These are phyloP conservation scores for Diabrotica balteata DNA, from an alignment of 2,888 invertebrate genomes.

Conservation along the genomic window DNA sequence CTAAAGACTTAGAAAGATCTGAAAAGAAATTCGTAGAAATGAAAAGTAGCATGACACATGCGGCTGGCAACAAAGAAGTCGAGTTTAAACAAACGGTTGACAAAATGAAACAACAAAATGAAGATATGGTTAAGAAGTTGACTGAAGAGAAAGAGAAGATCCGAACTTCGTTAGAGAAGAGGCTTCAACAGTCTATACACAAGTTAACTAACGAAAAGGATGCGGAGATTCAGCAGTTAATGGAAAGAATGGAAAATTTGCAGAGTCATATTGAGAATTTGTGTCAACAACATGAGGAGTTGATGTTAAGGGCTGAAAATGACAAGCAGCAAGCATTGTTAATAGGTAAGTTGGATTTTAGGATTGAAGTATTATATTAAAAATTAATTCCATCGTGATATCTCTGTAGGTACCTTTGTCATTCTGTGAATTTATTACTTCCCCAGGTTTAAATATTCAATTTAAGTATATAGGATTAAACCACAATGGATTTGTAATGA, in stretches of 20 bases:
- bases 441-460: too few relatives aligned
- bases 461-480: too few relatives aligned
- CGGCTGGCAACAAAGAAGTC: constrained; percentile 78
- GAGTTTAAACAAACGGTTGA: constrained; percentile 79
- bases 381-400: too few relatives aligned
- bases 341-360: constrained; percentile 66
- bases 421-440: too few relatives aligned
- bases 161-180: constrained; percentile 80
- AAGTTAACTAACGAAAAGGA: constrained; percentile 80
- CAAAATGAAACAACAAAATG: constrained; percentile 75
- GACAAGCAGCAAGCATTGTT: constrained; percentile 92
- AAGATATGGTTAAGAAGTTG: constrained; percentile 77
- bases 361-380: too few relatives aligned
- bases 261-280: constrained; percentile 82
- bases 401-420: too few relatives aligned
- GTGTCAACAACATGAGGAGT: constrained; percentile 92
- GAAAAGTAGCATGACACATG: constrained; percentile 73
- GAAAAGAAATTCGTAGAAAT: constrained; percentile 74
- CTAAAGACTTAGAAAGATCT: constrained; percentile 77
- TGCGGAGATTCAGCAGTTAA: constrained; percentile 74
- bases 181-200: constrained; percentile 76
- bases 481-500: too few relatives aligned
- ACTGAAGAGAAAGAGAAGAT: constrained; percentile 80
- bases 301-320: constrained; percentile 88
- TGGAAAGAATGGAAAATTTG: constrained; percentile 80